These are phyloP conservation scores for Drosophila mimetica DNA, from an alignment of 2,888 invertebrate species.

Conservation along the genomic window DNA sequence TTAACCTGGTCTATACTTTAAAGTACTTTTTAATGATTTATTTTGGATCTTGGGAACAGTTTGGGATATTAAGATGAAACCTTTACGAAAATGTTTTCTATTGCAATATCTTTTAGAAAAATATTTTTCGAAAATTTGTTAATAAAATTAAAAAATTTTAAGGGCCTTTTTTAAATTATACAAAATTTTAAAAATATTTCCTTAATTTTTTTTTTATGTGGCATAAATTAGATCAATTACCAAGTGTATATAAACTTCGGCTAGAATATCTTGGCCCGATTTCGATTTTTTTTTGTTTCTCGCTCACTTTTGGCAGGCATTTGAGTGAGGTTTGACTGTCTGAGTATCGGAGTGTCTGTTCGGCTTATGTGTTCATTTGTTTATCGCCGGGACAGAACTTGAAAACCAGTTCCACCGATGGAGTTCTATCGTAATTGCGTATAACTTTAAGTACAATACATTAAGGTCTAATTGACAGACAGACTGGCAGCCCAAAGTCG, in stretches of 20 bases:
- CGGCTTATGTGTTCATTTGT: constrained; percentile 64
- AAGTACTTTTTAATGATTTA: too few species aligned
- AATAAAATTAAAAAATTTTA: too few species aligned
- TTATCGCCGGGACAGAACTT: constrained; percentile 43
- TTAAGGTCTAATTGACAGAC: constrained; percentile 79
- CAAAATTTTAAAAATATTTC: too few species aligned
- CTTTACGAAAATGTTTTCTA: too few species aligned
- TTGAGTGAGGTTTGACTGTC: constrained; percentile 38
- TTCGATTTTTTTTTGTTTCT: constrained; percentile 20
- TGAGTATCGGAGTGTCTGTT: constrained; percentile 32
- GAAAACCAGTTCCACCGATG: constrained; percentile 51
- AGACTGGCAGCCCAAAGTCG: constrained; percentile 56
- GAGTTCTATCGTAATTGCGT: constrained; percentile 75
- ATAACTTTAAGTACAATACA: constrained; percentile 77
- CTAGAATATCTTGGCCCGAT: constrained; percentile 2
- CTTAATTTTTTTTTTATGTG: too few species aligned
- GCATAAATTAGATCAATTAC: neutral
- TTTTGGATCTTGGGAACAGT: too few species aligned
- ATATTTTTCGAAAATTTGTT: too few species aligned
- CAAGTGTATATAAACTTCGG: constrained; percentile 8
- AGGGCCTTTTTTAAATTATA: too few species aligned
- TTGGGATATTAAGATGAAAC: too few species aligned
- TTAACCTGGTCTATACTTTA: too few species aligned
- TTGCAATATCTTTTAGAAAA: too few species aligned
- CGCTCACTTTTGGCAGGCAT: constrained; percentile 26